phyloP scores from a whole-genome alignment of 1,140 invertebrate species.

The Euglossa dilemma region DNA sequence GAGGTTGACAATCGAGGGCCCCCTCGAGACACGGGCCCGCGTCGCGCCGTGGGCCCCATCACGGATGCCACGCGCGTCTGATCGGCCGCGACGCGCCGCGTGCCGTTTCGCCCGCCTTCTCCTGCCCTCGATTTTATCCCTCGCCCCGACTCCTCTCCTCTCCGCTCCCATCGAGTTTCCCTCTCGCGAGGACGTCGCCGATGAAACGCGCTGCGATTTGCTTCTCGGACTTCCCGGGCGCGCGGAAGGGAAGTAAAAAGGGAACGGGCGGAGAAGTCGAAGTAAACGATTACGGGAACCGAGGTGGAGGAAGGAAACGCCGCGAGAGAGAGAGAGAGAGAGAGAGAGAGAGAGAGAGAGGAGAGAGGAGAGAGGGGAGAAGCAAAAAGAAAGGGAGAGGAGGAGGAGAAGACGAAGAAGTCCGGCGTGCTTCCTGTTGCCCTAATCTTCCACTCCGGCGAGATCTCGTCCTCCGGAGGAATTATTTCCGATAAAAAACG shows the following conservation, averaged over 20 bases:
- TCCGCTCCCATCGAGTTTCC: conserved; percentile 58
- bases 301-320: not conserved
- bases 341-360: not conserved
- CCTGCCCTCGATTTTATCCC: conserved; percentile 72
- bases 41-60: conserved; percentile 63
- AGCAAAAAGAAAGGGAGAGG: not conserved
- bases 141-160: conserved; percentile 27
- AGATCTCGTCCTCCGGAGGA: conserved; percentile 41
- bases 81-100: conserved; percentile 70
- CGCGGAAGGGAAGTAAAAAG: conserved; percentile 13
- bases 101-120: conserved; percentile 67
- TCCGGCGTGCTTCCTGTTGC: conserved; percentile 42
- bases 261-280: conserved; percentile 6
- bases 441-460: conserved; percentile 42
- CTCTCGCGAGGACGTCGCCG: too few relatives aligned
- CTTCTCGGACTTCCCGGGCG: too few relatives aligned
- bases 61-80: conserved; percentile 74
- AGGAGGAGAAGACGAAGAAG: not conserved
- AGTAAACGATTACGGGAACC: conserved; percentile 13
- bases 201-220: too few relatives aligned
- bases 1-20: conserved; percentile 52
- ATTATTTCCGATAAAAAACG: conserved; percentile 75
- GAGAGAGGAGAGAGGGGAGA: not conserved
- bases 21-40: conserved; percentile 31
- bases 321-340: conserved; percentile 14